phyloP scores from a whole-genome alignment of 2,113 vertebrate species.

The Dicerorhinus sumatrensis region DNA sequence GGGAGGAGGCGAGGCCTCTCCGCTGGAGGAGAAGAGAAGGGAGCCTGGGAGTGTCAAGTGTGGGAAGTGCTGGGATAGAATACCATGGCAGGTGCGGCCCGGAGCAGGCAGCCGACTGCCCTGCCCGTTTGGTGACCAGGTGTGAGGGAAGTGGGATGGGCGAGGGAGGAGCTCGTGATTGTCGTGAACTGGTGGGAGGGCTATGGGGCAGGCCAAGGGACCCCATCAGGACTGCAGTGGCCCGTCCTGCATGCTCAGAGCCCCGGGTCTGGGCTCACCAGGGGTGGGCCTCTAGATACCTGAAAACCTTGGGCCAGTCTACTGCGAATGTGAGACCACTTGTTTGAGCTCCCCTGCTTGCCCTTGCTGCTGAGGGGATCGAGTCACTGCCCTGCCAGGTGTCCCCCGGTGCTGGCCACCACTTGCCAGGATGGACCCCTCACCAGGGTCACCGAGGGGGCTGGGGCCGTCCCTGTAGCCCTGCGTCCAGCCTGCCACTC shows the following conservation, averaged over 20 bases:
- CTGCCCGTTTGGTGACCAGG: neutral
- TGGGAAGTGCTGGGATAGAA: neutral
- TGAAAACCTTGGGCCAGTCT: neutral
- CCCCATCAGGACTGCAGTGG: neutral
- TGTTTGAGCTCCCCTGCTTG: fast-evolving
- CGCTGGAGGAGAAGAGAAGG: neutral
- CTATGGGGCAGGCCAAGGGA: neutral
- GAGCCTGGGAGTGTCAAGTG: neutral
- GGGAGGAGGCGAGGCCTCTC: neutral
- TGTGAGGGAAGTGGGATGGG: neutral
- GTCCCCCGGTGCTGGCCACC: neutral
- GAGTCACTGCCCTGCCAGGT: neutral
- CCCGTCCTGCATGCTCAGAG: neutral
- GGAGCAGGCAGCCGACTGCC: neutral
- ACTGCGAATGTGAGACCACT: neutral
- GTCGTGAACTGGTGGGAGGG: neutral
- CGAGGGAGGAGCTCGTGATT: neutral
- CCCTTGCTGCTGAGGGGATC: neutral
- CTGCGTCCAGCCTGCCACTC: neutral
- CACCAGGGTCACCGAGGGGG: neutral
- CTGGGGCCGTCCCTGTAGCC: no score
- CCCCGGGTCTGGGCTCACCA: neutral
- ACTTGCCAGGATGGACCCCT: neutral
- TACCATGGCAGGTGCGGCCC: neutral
- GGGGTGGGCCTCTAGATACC: neutral